A percentile compares a stretch with the other conserved stretches of the same genome.
These are phyloP conservation scores for Drusus annulatus DNA, from an alignment of 1,140 invertebrate species.

Conservation along the genomic window DNA sequence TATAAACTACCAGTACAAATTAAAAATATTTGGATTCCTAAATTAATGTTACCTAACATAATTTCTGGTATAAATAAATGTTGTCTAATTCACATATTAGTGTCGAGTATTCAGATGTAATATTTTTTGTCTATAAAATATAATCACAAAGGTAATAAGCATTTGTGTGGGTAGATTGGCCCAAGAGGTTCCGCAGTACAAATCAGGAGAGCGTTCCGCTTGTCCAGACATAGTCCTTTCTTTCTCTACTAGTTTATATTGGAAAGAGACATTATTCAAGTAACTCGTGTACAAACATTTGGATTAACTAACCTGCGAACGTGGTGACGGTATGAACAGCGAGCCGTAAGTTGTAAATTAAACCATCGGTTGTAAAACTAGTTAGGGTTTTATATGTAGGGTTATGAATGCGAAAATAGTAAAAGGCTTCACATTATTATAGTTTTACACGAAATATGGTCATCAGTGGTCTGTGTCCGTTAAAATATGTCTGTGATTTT, in stretches of 20 bases:
- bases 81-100: constrained; percentile 51
- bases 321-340: constrained; percentile 39
- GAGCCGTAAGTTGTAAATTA: constrained; percentile 58
- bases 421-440: constrained; percentile 65
- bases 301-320: constrained; percentile 45
- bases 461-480: constrained; percentile 70
- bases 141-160: constrained; percentile 16
- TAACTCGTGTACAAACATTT: constrained; percentile 45
- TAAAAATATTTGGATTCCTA: constrained; percentile 66
- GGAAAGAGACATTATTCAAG: constrained; percentile 40
- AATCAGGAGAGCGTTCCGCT: constrained; percentile 19
- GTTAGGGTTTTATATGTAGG: constrained; percentile 72
- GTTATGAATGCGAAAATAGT: constrained; percentile 63
- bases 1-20: constrained; percentile 71
- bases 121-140: constrained; percentile 50
- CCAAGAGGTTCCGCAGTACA: neutral
- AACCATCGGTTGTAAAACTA: constrained; percentile 73
- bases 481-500: constrained; percentile 74
- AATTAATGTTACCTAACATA: constrained; percentile 69
- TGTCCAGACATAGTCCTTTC: constrained; percentile 30
- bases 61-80: constrained; percentile 64
- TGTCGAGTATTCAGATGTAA: constrained; percentile 47
- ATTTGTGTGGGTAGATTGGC: neutral
- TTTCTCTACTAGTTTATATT: constrained; percentile 42
- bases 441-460: constrained; percentile 62